Base-by-base conservation (phyloP, 2,113 vertebrate species). In the Ramphastos sulfuratus region DNA sequence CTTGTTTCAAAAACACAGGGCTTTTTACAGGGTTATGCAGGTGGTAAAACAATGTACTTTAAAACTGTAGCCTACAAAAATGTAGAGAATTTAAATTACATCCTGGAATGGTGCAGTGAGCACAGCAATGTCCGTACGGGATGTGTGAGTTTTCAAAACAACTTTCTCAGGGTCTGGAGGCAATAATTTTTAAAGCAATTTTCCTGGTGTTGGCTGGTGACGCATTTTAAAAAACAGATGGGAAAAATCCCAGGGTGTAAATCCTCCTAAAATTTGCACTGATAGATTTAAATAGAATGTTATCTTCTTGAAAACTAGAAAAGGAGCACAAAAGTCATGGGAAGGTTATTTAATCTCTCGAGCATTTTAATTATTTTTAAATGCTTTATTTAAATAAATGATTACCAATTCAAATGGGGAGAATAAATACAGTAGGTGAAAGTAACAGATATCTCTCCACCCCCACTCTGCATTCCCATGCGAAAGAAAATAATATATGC, bases 1-100 rank as follows among this genome's bases (percentile, higher is more conserved):
- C 73, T 85, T 70, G 30, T 90, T 90, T 95, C 87, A 92, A 89
- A 94, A 92, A 66, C 59, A 21, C 58, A 48, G 55, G 72, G 90
- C 27, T 92, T 95, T 95, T 90, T 61, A 90, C 35, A 87, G 85
- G 39, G 73, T 82, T 80, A 69, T 72, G 80, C 90, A 97, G 94
- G 93, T 91, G 85, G 81, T 74, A 93, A 90, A 96, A 93, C 76
- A 93, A 92, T 87, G 87, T 64, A 84, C 82, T 93, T 95, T 52
- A 88, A 85, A 91, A 94, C 80, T 93, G 71, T 60, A 92, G 78
- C 73, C 65, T 94, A 82, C 61, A 95, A 96, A 93, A 96, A 96
- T 96, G 84, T 69, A 84, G 92, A 87, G 94, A 97, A 95, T 96
- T 93, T 91, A 94, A 96, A 96, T 96, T 92, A 84, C 93, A 92